phyloP scores from a whole-genome alignment of 2,888 invertebrate genomes.

The Morpho helenor region DNA sequence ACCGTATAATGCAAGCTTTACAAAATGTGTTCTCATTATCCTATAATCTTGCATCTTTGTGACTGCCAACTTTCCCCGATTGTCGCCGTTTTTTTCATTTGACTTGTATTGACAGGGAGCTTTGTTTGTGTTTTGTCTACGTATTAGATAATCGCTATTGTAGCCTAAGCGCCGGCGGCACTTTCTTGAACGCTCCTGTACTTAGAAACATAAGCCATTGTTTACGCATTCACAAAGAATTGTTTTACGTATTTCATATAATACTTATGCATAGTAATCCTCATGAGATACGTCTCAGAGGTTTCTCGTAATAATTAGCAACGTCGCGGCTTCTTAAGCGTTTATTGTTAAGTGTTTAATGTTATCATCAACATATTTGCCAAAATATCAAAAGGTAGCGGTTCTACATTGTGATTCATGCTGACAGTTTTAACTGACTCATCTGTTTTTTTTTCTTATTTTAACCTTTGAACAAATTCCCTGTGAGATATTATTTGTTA shows the following conservation, averaged over 20 bases:
- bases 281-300: slow-evolving; percentile 25
- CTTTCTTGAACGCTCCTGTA: slow-evolving; percentile 45
- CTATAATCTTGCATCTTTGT: slow-evolving; percentile 47
- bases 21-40: slow-evolving; percentile 55
- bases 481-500: slow-evolving; percentile 26
- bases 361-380: slow-evolving; percentile 43
- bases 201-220: slow-evolving; percentile 44
- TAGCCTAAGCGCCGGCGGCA: slow-evolving; percentile 58
- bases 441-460: slow-evolving; percentile 34
- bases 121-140: slow-evolving; percentile 59
- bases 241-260: slow-evolving; percentile 33
- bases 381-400: slow-evolving; percentile 56
- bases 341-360: slow-evolving; percentile 42
- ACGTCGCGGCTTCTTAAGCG: slow-evolving; percentile 37
- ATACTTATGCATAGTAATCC: slow-evolving; percentile 28
- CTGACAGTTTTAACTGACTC: slow-evolving; percentile 44
- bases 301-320: slow-evolving; percentile 26
- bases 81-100: slow-evolving; percentile 42
- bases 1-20: slow-evolving; percentile 53
- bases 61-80: slow-evolving; percentile 63
- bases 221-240: slow-evolving; percentile 33
- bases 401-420: slow-evolving; percentile 54
- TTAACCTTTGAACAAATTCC: slow-evolving; percentile 26
- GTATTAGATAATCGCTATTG: slow-evolving; percentile 58
- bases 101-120: slow-evolving; percentile 43